Conservation (phyloP, 2,113 vertebrate genomes). For the Aspidoscelis tigris region DNA sequence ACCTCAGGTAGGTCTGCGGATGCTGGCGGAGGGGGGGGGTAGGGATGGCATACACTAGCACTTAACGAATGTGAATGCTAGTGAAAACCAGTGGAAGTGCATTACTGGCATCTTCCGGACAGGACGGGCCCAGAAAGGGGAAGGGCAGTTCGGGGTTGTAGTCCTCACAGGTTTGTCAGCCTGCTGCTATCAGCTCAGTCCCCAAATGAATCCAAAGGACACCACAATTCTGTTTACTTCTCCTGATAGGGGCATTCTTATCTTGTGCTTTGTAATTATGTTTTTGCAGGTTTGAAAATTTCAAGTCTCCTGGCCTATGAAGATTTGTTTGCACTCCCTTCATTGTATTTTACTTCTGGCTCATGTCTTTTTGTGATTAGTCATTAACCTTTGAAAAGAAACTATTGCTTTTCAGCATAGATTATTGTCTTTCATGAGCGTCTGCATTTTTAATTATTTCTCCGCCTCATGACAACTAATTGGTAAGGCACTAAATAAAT, state of each 20-base stretch:
- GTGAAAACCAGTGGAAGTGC: too few species aligned
- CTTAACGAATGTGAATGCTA: too few species aligned
- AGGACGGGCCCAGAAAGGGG: too few species aligned
- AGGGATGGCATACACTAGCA: too few species aligned
- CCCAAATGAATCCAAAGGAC: neutral
- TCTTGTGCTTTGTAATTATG: neutral
- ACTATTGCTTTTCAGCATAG: neutral
- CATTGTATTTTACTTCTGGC: neutral
- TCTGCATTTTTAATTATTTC: slow-evolving; percentile 10
- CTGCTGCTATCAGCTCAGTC: too few species aligned
- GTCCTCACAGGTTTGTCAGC: neutral
- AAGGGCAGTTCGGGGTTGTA: too few species aligned
- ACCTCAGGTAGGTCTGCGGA: too few species aligned
- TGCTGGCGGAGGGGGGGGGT: too few species aligned
- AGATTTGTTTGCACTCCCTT: neutral
- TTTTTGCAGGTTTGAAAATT: slow-evolving; percentile 8
- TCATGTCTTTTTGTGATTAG: neutral
- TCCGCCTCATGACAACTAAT: neutral
- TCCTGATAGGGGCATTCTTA: neutral
- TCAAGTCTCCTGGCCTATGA: neutral
- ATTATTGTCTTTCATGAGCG: neutral
- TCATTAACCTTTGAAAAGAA: slow-evolving; percentile 4
- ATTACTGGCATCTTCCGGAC: too few species aligned
- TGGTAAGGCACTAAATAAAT: neutral
- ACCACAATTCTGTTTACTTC: neutral